phyloP scores from a whole-genome alignment of 2,888 invertebrate genomes.

The Pammene fasciana region DNA sequence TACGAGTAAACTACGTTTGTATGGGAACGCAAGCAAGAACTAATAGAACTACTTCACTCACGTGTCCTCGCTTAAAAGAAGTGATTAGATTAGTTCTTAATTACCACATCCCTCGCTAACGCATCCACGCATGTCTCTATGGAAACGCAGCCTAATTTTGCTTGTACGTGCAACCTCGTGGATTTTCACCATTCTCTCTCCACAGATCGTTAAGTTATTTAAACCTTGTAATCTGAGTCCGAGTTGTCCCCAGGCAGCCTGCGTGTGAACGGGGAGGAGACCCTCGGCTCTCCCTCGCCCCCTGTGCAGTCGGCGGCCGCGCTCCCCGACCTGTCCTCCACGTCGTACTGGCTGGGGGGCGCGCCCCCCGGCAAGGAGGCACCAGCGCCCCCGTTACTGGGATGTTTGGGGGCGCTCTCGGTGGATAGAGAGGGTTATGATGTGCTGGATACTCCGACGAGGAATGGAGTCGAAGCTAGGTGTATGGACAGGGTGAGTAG shows the following conservation, averaged over 20 bases:
- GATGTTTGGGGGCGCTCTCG: slow-evolving; percentile 88
- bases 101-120: no score
- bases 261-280: slow-evolving; percentile 88
- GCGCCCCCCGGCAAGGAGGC: slow-evolving; percentile 86
- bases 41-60: no score
- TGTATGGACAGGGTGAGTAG: slow-evolving; percentile 86
- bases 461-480: slow-evolving; percentile 88
- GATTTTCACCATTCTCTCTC: no score
- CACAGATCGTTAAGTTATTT: no score
- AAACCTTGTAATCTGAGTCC: slow-evolving; percentile 28
- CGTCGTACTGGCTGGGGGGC: slow-evolving; percentile 93
- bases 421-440: slow-evolving; percentile 86
- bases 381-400: slow-evolving; percentile 83
- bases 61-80: no score
- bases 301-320: slow-evolving; percentile 82
- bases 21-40: no score
- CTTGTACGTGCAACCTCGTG: no score
- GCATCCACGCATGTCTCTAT: no score
- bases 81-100: no score
- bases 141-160: no score
- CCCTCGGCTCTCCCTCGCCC: slow-evolving; percentile 86
- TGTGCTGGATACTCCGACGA: slow-evolving; percentile 84
- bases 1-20: no score
- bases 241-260: slow-evolving; percentile 81
- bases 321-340: slow-evolving; percentile 87